Evolutionary conservation across 2,797 vertebrate species (phyloP), one percentile per base, ranked within the genome.

Genomic region (Scleropages formosus): DNA sequence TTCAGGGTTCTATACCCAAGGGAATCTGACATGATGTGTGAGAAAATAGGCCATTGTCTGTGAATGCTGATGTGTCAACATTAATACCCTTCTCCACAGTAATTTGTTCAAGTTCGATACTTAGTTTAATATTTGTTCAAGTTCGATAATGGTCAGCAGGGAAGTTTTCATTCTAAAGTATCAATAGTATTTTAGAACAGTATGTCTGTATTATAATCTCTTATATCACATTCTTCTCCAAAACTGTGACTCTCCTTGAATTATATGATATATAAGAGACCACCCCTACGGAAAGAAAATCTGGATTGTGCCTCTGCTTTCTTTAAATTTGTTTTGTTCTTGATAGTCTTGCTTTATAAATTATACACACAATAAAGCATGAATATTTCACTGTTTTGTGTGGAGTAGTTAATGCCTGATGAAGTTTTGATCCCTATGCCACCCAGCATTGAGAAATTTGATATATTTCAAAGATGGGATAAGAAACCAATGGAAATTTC

Each of bases 41-140:
- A 69, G 39, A 75, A 75, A 51, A 58, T 58, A 51, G 56, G 66
- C 56, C 74, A 13, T 61, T 18, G 6, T 44, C 56, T 60, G 53
- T 61, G 26, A 39, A 59, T 60, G 56, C 60, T 16, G 66, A 69
- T 75, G 74, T 69, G 39, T 75, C 74, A 75, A 69, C 66, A 51
- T 72, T 9, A 47, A 24, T 66, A 69, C 12, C 20, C 56, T 39
- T 27, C 56, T 47, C 58, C 56, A 69, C 65, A 56, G 56, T 69
- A 61, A 69, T 59, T 75, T 75, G 60, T 70, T 70, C 75, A 60
- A 16, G 58, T 62, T 76, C 75, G 76, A 58, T 58, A 51, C 74
- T 62, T 76, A 75, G 69, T 61, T 75, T 66, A 69, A 74, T 39
- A 75, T 31, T 39, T 6, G 66, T 56, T 46, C 69, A 44, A 27